Evolutionary conservation across 2,113 vertebrate species (phyloP).

Genomic region (Indicator maculatus): DNA sequence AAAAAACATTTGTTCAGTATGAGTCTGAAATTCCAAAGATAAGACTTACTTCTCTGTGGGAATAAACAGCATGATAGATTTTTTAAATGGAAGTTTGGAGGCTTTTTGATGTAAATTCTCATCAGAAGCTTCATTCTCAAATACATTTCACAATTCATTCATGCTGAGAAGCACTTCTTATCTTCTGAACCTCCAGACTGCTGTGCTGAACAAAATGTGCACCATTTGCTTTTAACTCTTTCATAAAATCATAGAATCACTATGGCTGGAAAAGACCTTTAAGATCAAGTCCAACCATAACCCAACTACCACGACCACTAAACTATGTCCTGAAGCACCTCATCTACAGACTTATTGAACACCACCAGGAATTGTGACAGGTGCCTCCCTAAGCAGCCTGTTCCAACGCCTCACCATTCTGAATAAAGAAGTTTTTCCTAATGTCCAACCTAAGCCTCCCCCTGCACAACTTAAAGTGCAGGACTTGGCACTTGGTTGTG

Average conservation of each 20-base stretch:
- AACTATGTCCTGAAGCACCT: no score
- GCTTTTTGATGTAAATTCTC: neutral
- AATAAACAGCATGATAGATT: neutral
- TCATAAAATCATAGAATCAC: neutral
- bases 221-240: slow-evolving; percentile 1
- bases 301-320: no score
- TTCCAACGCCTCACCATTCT: no score
- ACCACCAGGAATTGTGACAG: no score
- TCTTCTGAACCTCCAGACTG: neutral
- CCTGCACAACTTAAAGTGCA: no score
- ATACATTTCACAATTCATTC: slow-evolving; percentile 17
- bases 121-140: neutral
- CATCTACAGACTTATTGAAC: no score
- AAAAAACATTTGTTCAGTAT: neutral
- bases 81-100: neutral
- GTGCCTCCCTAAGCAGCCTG: no score
- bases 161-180: neutral
- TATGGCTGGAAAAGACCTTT: no score
- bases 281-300: no score
- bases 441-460: no score
- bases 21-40: neutral
- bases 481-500: no score
- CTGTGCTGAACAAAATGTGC: neutral
- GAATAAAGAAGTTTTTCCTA: no score
- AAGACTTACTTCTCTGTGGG: neutral